These are phyloP conservation scores for Harpalus rubripes DNA, from an alignment of 2,888 invertebrate species.

Conservation along the genomic window DNA sequence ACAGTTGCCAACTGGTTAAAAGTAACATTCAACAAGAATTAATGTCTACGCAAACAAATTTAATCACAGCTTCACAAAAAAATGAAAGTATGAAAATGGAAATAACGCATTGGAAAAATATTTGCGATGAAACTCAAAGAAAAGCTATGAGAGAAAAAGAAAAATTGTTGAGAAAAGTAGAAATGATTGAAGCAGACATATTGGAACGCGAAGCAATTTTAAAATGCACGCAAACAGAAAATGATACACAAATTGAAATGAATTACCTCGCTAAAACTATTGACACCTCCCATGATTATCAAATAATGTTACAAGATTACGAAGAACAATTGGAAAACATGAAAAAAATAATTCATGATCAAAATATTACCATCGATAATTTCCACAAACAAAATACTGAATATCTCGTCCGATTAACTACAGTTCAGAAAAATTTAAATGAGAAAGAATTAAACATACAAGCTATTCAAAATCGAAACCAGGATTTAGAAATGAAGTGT, in stretches of 20 bases:
- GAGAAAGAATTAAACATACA: constrained; percentile 64
- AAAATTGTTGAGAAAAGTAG: constrained; percentile 57
- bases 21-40: constrained; percentile 67
- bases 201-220: constrained; percentile 64
- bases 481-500: constrained; percentile 64
- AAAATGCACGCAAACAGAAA: constrained; percentile 61
- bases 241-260: constrained; percentile 48
- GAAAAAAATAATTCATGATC: constrained; percentile 54
- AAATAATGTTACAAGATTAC: constrained; percentile 57
- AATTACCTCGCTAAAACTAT: constrained; percentile 45
- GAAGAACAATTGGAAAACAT: constrained; percentile 50
- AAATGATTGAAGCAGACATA: constrained; percentile 65
- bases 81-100: constrained; percentile 64
- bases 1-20: constrained; percentile 63
- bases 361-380: constrained; percentile 52
- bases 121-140: constrained; percentile 59
- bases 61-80: constrained; percentile 59
- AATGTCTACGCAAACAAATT: constrained; percentile 63
- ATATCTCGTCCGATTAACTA: constrained; percentile 65
- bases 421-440: constrained; percentile 63
- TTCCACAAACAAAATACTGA: constrained; percentile 61
- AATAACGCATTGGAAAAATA: constrained; percentile 57
- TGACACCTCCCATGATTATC: constrained; percentile 36
- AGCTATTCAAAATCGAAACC: constrained; percentile 55
- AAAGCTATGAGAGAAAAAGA: constrained; percentile 67